Evolutionary conservation across 2,797 vertebrate genomes (phyloP).

Genomic region (Menidia menidia): DNA sequence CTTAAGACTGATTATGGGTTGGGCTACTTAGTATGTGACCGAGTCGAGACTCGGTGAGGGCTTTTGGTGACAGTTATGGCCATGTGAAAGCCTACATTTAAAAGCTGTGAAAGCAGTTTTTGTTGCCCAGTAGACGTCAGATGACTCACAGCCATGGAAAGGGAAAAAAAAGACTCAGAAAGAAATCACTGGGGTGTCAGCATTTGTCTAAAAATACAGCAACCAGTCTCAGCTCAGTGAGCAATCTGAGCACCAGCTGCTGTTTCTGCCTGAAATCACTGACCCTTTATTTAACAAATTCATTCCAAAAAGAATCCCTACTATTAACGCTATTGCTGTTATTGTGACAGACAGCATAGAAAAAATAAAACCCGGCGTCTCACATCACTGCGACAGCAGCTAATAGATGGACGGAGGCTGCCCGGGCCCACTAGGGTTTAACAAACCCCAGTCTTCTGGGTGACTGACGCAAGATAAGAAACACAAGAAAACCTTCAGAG

Average conservation of each 20-base stretch:
- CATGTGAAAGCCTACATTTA: neutral
- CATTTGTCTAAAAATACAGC: neutral
- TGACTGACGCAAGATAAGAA: constrained; percentile 33
- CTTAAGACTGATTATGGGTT: neutral
- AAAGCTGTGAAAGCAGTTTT: neutral
- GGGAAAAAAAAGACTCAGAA: neutral
- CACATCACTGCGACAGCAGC: neutral
- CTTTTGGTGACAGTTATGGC: neutral
- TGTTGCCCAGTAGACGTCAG: too few species aligned
- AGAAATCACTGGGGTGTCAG: neutral
- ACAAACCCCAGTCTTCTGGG: constrained; percentile 16
- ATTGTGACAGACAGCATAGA: neutral
- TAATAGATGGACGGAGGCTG: neutral
- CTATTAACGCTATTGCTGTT: neutral
- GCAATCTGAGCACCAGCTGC: neutral
- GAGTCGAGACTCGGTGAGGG: neutral
- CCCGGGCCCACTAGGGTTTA: neutral
- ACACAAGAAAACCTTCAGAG: constrained; percentile 17
- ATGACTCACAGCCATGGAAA: neutral
- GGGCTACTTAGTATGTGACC: neutral
- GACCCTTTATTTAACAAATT: neutral
- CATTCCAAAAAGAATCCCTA: neutral
- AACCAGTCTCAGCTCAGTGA: neutral
- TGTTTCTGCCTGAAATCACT: neutral
- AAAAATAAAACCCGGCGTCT: neutral